Percentiles rank a stretch among this genome's conserved stretches.
Evolutionary conservation across 2,888 invertebrate species (phyloP).

Genomic region (Calliphora vomitoria): DNA sequence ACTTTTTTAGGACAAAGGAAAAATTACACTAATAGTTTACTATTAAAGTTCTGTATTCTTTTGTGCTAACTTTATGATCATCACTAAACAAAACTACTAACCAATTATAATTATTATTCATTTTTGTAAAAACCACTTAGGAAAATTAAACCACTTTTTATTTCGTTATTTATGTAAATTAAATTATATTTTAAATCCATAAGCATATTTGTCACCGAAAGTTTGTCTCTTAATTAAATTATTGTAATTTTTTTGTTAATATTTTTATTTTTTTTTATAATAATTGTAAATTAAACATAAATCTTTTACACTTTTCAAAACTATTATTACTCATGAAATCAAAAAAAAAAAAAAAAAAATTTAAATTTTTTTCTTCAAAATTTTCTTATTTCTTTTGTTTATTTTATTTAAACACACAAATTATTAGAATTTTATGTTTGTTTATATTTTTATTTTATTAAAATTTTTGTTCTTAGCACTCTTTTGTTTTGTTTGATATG

Average conservation of each 20-base stretch:
- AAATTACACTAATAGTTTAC: too few species aligned
- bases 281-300: constrained; percentile 28
- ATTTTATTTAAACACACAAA: constrained; percentile 18
- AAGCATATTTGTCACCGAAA: background rate
- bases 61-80: constrained; percentile 6
- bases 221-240: background rate
- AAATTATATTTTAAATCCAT: constrained; percentile 3
- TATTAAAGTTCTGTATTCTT: too few species aligned
- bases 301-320: constrained; percentile 32
- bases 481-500: constrained; percentile 13
- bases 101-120: background rate
- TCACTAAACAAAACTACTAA: constrained; percentile 3
- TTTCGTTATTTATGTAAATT: constrained; percentile 20
- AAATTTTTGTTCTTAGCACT: constrained; percentile 20
- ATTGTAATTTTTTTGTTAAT: background rate
- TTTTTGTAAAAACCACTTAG: constrained; percentile 8
- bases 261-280: constrained; percentile 4
- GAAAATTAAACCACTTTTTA: constrained; percentile 25
- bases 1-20: too few species aligned
- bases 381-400: constrained; percentile 25
- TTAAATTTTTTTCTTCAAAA: constrained; percentile 49
- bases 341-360: constrained; percentile 57
- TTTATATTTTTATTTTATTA: constrained; percentile 31
- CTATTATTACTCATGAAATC: constrained; percentile 56
- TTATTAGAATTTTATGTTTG: constrained; percentile 30